A percentile compares a stretch with the other conserved stretches of the same genome.
Evolutionary conservation across 2,888 invertebrate species (phyloP).

Genomic region (Bursaphelenchus okinawaensis): DNA sequence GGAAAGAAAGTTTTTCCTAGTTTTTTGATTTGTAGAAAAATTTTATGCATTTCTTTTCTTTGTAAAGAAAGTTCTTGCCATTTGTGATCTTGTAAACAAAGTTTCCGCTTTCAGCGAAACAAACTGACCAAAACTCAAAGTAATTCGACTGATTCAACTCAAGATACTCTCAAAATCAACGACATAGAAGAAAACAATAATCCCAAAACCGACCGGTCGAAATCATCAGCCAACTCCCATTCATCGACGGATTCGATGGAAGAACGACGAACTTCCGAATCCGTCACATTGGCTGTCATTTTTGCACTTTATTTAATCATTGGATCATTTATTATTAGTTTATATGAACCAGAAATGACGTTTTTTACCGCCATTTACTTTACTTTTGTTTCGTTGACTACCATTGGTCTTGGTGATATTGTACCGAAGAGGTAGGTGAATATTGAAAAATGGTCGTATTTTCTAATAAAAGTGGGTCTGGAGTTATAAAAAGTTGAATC

Average conservation of each 20-base stretch:
- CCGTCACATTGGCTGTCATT: conserved; percentile 36
- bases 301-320: conserved; percentile 43
- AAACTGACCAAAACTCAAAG: conserved; percentile 7
- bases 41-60: too few relatives aligned
- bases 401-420: conserved; percentile 48
- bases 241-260: conserved; percentile 12
- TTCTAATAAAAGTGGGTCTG: too few relatives aligned
- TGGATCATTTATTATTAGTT: conserved; percentile 39
- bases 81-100: too few relatives aligned
- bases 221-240: conserved; percentile 7
- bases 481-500: too few relatives aligned
- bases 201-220: background rate
- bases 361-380: conserved; percentile 47
- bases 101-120: conserved; percentile 3
- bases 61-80: too few relatives aligned
- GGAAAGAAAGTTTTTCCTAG: too few relatives aligned
- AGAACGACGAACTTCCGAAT: conserved; percentile 31
- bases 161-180: background rate
- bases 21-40: too few relatives aligned
- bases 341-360: conserved; percentile 54
- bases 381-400: conserved; percentile 27
- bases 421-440: conserved; percentile 43
- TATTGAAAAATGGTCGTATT: too few relatives aligned
- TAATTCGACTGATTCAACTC: background rate
- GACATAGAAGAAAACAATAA: background rate